These are phyloP conservation scores for Rhinatrema bivittatum DNA, from an alignment of 2,797 vertebrate species.

Conservation along the genomic window DNA sequence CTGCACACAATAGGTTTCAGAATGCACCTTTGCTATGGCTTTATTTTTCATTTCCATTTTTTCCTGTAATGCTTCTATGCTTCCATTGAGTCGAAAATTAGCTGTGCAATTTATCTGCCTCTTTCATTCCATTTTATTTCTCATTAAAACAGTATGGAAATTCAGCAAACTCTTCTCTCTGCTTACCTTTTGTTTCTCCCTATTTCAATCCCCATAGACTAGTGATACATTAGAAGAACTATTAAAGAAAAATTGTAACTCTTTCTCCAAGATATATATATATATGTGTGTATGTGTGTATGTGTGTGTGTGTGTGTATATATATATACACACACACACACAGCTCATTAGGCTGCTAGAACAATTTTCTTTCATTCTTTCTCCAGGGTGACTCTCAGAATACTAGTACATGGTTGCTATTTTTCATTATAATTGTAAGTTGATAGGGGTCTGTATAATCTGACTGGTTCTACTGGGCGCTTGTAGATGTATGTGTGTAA, in stretches of 20 bases:
- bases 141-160: constrained; percentile 31
- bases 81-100: constrained; percentile 24
- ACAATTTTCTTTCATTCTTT: constrained; percentile 43
- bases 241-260: constrained; percentile 43
- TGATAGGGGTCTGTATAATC: constrained; percentile 3
- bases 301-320: too few species aligned
- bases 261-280: too few species aligned
- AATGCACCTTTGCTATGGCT: too few species aligned
- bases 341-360: constrained; percentile 38
- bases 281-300: too few species aligned
- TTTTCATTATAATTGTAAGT: constrained; percentile 9
- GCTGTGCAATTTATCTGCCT: constrained; percentile 22
- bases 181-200: neutral
- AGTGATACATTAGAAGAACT: too few species aligned
- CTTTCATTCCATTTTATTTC: constrained; percentile 7
- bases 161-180: constrained; percentile 17
- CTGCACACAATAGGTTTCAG: too few species aligned
- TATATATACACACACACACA: too few species aligned
- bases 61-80: neutral
- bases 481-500: constrained; percentile 4
- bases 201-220: too few species aligned
- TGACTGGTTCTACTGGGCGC: constrained; percentile 12
- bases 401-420: constrained; percentile 17
- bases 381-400: constrained; percentile 36
- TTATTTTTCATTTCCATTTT: constrained; percentile 6